Base-by-base conservation (phyloP, 2,797 vertebrate genomes). In the Forpus xanthops region DNA sequence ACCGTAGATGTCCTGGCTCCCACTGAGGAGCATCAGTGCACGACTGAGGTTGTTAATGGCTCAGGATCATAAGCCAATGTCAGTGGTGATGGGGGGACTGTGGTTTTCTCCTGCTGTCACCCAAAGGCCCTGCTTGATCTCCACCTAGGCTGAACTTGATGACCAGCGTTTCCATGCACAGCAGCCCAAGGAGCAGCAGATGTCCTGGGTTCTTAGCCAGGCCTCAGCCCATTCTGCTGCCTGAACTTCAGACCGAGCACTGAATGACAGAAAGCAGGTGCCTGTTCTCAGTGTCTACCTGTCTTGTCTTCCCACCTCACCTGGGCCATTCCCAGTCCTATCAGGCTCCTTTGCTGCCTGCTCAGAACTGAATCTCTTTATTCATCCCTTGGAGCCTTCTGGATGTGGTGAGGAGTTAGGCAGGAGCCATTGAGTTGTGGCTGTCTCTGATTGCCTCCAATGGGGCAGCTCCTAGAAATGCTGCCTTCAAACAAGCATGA, bases 111-210 rank as follows among this genome's bases (percentile, higher is more conserved):
- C 49, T 8, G 23, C 72, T 39, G 1, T 88, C 79, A 31, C 79
- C 24, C 60, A 58, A 17, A 89, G 79, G 70, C 87, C 67, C 89
- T 94, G 66, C 66, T 93, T 90, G 73, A 73, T 94, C 91, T 87
- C 79, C 61, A 20, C 87, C 84, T 52, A 3, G 37, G 66, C 91
- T 83, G 56, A 78, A 30, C 83, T 87, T 52, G 84, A 55, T 85
- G 62, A 91, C 1, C 84, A 85, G 58, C 81, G 55, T 47, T 93
- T 85, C 58, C 66, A 23, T 15, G 73, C 42, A 28, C 78, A 56
- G 66, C 92, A 94, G 79, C 71, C 70, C n/a, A 9, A 42, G 83
- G 56, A 91, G 76, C 79, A 91, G 93, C 94, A 87, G 87, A 67
- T 65, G 45, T 87, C 89, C 45, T 87, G 91, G 70, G 41, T 55